A percentile compares a stretch with the other conserved stretches of the same genome.
phyloP scores from a whole-genome alignment of 2,797 vertebrate species.

The Erithacus rubecula region DNA sequence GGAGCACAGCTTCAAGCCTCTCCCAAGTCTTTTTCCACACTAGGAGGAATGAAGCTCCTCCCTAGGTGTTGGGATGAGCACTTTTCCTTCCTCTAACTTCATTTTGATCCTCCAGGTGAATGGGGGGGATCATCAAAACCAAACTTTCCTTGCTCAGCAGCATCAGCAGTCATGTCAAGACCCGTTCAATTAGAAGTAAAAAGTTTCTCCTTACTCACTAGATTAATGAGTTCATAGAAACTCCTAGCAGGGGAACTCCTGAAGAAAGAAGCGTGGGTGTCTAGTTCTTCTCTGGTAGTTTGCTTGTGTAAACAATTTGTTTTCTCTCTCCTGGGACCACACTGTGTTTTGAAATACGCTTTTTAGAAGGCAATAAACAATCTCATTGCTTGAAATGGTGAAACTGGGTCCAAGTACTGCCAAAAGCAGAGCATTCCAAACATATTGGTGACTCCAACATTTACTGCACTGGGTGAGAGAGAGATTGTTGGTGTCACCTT shows the following conservation, averaged over 20 bases:
- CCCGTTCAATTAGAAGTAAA: background rate
- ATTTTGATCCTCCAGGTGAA: background rate
- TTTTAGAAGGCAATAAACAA: background rate
- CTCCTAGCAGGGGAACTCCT: background rate
- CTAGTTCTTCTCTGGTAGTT: background rate
- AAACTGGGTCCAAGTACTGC: background rate
- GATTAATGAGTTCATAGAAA: background rate
- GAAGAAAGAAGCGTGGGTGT: background rate
- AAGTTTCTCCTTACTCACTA: background rate
- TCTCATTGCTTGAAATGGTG: background rate
- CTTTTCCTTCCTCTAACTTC: background rate
- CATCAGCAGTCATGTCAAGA: background rate
- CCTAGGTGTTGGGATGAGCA: background rate
- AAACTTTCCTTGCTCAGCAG: background rate
- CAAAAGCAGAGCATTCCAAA: background rate
- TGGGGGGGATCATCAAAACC: background rate
- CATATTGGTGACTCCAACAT: background rate
- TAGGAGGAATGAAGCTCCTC: background rate
- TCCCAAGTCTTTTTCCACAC: background rate
- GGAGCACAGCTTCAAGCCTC: background rate
- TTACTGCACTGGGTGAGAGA: background rate
- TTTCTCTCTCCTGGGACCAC: slow-evolving; percentile 10
- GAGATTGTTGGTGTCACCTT: background rate
- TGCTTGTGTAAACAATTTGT: slow-evolving; percentile 40
- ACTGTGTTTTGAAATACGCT: background rate